These are phyloP conservation scores for Sitta carolinensis DNA, from an alignment of 2,797 vertebrate genomes.

Conservation along the genomic window DNA sequence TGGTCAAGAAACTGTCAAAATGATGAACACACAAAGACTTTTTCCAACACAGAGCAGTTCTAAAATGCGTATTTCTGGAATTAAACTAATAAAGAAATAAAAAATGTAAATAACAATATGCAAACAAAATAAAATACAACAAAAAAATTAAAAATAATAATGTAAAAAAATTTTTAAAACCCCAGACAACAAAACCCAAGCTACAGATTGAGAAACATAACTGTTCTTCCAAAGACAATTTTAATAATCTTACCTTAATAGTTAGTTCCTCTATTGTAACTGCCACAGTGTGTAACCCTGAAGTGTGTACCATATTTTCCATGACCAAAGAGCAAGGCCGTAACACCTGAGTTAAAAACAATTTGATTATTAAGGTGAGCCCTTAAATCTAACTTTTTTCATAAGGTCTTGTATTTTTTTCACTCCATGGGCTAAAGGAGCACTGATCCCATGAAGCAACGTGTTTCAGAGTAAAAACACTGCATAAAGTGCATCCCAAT, in stretches of 20 bases:
- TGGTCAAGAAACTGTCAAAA: not conserved
- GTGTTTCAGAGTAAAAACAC: not conserved
- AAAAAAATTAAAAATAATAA: too few relatives aligned
- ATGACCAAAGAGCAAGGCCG: conserved; percentile 87
- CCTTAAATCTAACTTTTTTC: not conserved
- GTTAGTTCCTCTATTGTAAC: conserved; percentile 86
- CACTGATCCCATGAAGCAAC: not conserved
- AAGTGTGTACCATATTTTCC: conserved; percentile 78
- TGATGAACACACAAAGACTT: not conserved
- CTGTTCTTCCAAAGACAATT: not conserved
- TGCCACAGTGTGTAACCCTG: conserved; percentile 79
- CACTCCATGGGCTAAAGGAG: not conserved
- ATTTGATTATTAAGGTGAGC: not conserved
- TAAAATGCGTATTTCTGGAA: not conserved
- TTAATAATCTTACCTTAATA: conserved; percentile 84
- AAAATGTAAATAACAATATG: not conserved
- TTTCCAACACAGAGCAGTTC: not conserved
- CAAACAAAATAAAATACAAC: not conserved
- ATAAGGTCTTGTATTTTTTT: not conserved
- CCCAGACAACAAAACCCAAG: not conserved
- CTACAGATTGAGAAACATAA: not conserved
- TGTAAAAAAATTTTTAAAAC: too few relatives aligned
- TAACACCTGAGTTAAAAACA: conserved; percentile 80
- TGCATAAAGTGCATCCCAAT: not conserved
- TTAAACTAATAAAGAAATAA: not conserved